Conservation (phyloP, 2,888 invertebrate genomes). For the Anthrax anthrax region DNA sequence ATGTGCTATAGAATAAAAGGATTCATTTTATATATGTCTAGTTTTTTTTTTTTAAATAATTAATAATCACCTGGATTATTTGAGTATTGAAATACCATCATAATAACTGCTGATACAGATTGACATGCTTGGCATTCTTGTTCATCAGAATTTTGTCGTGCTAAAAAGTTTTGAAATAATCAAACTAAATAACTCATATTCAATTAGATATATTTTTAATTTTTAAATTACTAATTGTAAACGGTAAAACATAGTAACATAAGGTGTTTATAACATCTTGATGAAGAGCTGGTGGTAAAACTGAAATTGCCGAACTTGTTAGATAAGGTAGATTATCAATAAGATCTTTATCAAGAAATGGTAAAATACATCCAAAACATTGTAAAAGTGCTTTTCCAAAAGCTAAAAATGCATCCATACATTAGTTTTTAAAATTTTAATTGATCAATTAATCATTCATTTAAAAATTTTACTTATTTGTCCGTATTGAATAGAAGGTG, state of each 20-base stretch:
- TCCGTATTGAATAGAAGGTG: constrained; percentile 79
- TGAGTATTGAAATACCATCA: constrained; percentile 96
- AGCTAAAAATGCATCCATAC: constrained; percentile 40
- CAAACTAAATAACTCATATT: not conserved
- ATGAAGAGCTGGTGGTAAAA: constrained; percentile 78
- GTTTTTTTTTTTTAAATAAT: not conserved
- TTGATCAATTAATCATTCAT: too few relatives aligned
- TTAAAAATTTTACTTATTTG: constrained; percentile 68
- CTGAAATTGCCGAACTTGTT: constrained; percentile 85
- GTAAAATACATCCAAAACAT: constrained; percentile 85
- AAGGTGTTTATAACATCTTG: constrained; percentile 90
- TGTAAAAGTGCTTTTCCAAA: constrained; percentile 89
- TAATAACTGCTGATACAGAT: constrained; percentile 82
- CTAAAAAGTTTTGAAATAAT: constrained; percentile 29
- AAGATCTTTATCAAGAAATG: constrained; percentile 90
- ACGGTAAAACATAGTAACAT: constrained; percentile 91
- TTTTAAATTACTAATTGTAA: constrained; percentile 69
- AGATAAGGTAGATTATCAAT: constrained; percentile 91
- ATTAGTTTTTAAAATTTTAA: too few relatives aligned
- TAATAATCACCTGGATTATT: constrained; percentile 63
- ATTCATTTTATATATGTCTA: not conserved
- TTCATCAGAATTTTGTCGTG: constrained; percentile 53
- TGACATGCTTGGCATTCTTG: constrained; percentile 68
- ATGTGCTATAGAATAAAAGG: constrained; percentile 47
- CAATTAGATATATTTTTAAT: not conserved